Conservation (phyloP, 2,113 vertebrate genomes). For the Myiopsitta monachus region DNA sequence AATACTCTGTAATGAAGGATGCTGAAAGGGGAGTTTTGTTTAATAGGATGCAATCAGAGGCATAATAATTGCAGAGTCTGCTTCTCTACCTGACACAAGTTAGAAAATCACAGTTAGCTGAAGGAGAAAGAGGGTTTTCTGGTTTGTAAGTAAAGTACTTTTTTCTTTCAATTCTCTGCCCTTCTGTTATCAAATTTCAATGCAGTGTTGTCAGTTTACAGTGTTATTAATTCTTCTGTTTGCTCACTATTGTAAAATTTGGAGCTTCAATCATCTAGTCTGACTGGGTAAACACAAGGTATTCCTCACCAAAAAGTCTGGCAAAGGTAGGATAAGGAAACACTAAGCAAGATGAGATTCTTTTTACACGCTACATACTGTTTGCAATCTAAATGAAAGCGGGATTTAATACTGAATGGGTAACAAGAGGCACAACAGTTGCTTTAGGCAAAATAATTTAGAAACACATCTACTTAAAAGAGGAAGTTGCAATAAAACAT, state of each 20-base stretch:
- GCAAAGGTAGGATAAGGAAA: background rate
- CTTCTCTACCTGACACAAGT: background rate
- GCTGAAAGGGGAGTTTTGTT: background rate
- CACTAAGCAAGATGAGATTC: background rate
- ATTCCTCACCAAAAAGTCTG: background rate
- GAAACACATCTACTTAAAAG: conserved; percentile 40
- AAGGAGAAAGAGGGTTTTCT: background rate
- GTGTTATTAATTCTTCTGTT: background rate
- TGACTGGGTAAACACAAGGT: background rate
- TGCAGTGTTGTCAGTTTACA: background rate
- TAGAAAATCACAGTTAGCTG: background rate
- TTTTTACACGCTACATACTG: background rate
- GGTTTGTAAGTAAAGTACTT: background rate
- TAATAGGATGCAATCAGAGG: background rate
- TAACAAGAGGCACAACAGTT: conserved; percentile 15
- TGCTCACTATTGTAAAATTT: background rate
- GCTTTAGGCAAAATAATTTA: conserved; percentile 56
- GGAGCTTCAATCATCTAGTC: background rate
- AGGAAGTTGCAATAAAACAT: conserved; percentile 32
- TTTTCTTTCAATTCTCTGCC: background rate
- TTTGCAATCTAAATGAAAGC: background rate
- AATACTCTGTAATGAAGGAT: background rate
- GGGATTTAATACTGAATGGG: background rate
- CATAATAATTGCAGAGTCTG: background rate
- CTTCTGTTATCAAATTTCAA: rapidly evolving